These are phyloP conservation scores for Eira barbara DNA, from an alignment of 2,113 vertebrate species.

Conservation along the genomic window DNA sequence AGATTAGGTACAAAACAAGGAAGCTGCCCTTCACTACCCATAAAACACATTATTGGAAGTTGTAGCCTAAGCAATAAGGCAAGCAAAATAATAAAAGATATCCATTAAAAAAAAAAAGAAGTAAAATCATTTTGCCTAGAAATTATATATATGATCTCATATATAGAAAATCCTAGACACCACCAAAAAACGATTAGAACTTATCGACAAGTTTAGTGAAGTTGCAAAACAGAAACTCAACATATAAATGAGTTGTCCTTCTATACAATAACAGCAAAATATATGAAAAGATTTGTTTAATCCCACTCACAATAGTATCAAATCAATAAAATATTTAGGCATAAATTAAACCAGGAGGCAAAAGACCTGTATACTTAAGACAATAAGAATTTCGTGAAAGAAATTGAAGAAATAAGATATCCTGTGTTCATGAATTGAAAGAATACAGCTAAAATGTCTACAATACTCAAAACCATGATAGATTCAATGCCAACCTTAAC, in stretches of 20 bases:
- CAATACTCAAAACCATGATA: not conserved
- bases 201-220: not conserved
- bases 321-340: not conserved
- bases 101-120: not conserved
- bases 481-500: not conserved
- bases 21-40: not conserved
- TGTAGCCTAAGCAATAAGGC: not conserved
- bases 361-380: not conserved
- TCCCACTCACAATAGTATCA: not conserved
- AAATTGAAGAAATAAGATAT: not conserved
- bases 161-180: not conserved
- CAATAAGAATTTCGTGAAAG: not conserved
- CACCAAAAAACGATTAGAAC: not conserved
- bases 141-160: not conserved
- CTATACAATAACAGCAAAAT: not conserved
- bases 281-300: not conserved
- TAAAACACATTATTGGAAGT: not conserved
- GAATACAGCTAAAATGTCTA: not conserved
- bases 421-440: not conserved
- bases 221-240: not conserved
- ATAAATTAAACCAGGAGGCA: not conserved
- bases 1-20: not conserved
- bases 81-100: not conserved
- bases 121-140: not conserved
- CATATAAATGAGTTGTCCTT: not conserved